Evolutionary conservation across 37 sponge, comb jelly and placozoan genomes (phyloP).

Genomic region (Geodia barretti): DNA sequence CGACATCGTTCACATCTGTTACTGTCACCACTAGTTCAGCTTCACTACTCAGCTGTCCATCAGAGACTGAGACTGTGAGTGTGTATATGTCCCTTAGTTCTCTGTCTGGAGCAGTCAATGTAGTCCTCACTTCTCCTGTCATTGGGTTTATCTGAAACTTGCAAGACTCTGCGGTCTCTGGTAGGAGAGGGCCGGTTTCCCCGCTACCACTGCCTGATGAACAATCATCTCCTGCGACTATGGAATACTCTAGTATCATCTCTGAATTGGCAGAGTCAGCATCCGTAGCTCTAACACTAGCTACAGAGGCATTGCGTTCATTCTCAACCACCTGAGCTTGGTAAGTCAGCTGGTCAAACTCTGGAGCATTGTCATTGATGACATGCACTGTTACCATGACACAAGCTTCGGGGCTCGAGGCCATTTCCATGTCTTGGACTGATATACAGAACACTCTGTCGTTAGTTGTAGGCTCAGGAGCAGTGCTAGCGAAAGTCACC

Average conservation of each 20-base stretch:
- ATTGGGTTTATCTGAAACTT: slow-evolving; percentile 26
- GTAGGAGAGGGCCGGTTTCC: background rate
- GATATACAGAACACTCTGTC: slow-evolving; percentile 35
- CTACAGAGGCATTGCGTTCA: background rate
- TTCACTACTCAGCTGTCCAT: slow-evolving; percentile 14
- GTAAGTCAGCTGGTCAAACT: slow-evolving; percentile 12
- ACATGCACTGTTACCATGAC: slow-evolving; percentile 2
- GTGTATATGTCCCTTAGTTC: slow-evolving; percentile 45
- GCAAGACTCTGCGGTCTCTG: slow-evolving; percentile 2
- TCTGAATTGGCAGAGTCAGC: slow-evolving; percentile 35
- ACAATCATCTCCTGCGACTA: slow-evolving; percentile 47
- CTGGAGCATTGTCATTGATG: slow-evolving; percentile 57
- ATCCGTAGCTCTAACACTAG: slow-evolving; percentile 41
- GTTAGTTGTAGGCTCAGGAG: slow-evolving; percentile 47
- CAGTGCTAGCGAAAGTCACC: slow-evolving; percentile 22
- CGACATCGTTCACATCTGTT: slow-evolving; percentile 45
- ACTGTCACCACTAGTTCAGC: slow-evolving; percentile 32
- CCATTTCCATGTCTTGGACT: slow-evolving; percentile 25
- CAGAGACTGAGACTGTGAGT: slow-evolving; percentile 48
- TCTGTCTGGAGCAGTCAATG: slow-evolving; percentile 38
- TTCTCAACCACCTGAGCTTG: slow-evolving; percentile 31
- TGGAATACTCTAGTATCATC: background rate
- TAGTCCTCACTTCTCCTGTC: slow-evolving; percentile 36
- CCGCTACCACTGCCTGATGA: background rate
- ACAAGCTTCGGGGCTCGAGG: slow-evolving; percentile 36